Conservation (phyloP, 2,888 invertebrate genomes). For the Pseudoips prasinana region DNA sequence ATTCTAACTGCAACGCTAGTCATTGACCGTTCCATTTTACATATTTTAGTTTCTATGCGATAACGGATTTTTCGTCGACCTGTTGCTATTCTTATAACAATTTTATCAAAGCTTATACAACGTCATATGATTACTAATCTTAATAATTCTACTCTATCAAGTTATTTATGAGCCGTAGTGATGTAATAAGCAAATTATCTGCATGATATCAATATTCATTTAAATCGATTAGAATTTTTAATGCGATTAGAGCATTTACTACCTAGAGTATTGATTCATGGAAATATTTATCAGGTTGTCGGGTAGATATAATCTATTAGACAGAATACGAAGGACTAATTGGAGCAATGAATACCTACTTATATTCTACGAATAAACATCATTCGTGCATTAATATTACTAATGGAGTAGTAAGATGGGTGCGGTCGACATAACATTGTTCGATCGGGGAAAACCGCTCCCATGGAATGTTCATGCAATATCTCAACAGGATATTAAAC, state of each 20-base stretch:
- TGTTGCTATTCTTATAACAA: constrained; percentile 15
- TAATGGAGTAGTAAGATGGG: constrained; percentile 36
- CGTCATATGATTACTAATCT: constrained; percentile 19
- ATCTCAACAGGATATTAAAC: constrained; percentile 24
- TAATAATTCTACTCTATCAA: constrained; percentile 4
- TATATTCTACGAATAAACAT: no score
- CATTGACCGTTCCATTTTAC: constrained; percentile 36
- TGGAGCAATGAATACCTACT: no score
- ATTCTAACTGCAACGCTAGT: constrained; percentile 31
- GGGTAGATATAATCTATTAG: constrained; percentile 13
- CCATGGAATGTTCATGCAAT: constrained; percentile 14
- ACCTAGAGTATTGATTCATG: constrained; percentile 8
- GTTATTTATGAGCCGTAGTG: neutral
- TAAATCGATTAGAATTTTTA: constrained; percentile 1
- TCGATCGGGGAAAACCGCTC: constrained; percentile 32
- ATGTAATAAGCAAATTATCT: no score
- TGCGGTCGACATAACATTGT: constrained; percentile 20
- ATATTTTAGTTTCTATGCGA: constrained; percentile 22
- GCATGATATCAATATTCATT: constrained; percentile 2
- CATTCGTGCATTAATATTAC: constrained; percentile 30
- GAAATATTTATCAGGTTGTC: constrained; percentile 15
- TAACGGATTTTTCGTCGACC: constrained; percentile 19
- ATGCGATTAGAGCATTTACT: constrained; percentile 8
- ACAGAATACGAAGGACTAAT: no score
- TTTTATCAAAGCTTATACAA: neutral